Base-by-base conservation (phyloP, 1,140 invertebrate species). In the Plectrocnemia conspersa region DNA sequence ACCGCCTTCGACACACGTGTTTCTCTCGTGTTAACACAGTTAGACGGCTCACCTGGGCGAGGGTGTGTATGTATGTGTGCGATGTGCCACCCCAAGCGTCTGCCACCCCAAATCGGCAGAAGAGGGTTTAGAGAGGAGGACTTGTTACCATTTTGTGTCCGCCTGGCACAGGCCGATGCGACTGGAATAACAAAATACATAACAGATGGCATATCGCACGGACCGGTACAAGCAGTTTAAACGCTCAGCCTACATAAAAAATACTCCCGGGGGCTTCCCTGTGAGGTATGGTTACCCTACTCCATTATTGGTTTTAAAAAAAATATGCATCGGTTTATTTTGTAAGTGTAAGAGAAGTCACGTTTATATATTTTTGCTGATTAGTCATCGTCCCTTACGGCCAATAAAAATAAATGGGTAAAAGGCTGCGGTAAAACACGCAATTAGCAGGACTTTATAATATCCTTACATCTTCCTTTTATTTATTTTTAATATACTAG, bases 161-260 rank as follows among this genome's bases (percentile, higher is more conserved):
- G 53, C 59, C 54, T 61, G 50, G 59, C 50, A 61, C 59, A 46
- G 40, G 50, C 36, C 59, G 50, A 61, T 61, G 58, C 58, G 54
- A 54, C 44, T 52, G 32, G 59, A 61, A 61, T 61, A 61, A 56
- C 54, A 61, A 61, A 56, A 56, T 52, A n/a, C n/a, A 56, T 54
- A 60, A 61, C 59, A 57, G 59, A 61, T 61, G 59, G 54, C 54
- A 61, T 61, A 57, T 61, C 59, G 54, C 54, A 54, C 59, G 45
- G 58, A 13, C 54, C 44, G 44, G 47, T 24, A 52, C 38, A 27
- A 33, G 36, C 25, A 4, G 33, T 36, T 46, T 52, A 53, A 40
- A 53, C 27, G 25, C 38, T 32, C 29, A 19, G 21, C n/a, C 46
- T 32, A 23, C 1, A n/a, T n/a, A n/a, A n/a, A n/a, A n/a, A n/a